Conservation (phyloP, 2,888 invertebrate genomes). For the Hemistola chrysoprasaria region DNA sequence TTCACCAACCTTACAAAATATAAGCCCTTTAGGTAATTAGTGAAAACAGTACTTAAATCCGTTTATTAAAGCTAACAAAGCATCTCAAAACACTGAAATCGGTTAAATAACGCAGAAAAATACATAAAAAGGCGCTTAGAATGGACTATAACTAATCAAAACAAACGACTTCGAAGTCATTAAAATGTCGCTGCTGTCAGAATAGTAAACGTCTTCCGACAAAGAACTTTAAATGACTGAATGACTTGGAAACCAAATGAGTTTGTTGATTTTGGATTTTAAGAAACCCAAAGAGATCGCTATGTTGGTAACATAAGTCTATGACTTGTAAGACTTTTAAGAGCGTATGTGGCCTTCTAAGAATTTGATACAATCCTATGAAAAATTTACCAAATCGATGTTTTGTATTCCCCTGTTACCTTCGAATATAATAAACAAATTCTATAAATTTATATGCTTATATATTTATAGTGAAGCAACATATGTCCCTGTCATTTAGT, state of each 20-base stretch:
- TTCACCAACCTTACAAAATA: too few species aligned
- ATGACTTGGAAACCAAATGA: conserved; percentile 13
- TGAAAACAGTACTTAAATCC: background rate
- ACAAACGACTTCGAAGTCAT: conserved; percentile 20
- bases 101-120: conserved; percentile 11
- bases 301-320: background rate
- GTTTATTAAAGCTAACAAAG: conserved; percentile 2
- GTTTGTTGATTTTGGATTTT: background rate
- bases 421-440: too few species aligned
- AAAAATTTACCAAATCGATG: too few species aligned
- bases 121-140: conserved; percentile 3
- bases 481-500: too few species aligned
- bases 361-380: too few species aligned
- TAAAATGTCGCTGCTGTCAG: conserved; percentile 23
- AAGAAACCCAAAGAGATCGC: background rate
- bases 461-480: too few species aligned
- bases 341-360: too few species aligned
- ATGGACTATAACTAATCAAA: conserved; percentile 19
- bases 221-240: conserved; percentile 22
- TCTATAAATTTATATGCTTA: too few species aligned
- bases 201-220: conserved; percentile 22
- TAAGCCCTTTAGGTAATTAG: too few species aligned
- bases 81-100: background rate
- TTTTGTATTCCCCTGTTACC: too few species aligned
- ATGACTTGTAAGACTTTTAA: too few species aligned